Evolutionary conservation across 92 coral and sea anemone species (phyloP).

Genomic region (Actinostola sp.): DNA sequence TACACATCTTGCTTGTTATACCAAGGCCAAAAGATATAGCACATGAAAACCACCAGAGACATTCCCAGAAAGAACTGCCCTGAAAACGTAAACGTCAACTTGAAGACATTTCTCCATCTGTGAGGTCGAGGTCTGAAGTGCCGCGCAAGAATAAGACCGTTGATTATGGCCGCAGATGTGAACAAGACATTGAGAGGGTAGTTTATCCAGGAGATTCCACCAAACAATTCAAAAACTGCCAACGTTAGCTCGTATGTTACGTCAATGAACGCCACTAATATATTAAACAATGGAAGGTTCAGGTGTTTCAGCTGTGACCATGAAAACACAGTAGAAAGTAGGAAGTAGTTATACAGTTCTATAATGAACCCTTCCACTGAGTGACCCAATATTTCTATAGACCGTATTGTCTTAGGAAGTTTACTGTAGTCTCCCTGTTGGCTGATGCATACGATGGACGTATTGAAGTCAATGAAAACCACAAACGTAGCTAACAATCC

Average conservation of each 20-base stretch:
- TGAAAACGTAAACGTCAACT: conserved; percentile 32
- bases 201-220: conserved; percentile 47
- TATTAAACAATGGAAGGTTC: conserved; percentile 18
- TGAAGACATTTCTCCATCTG: conserved; percentile 2
- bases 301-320: conserved; percentile 39
- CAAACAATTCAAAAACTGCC: conserved; percentile 46
- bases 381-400: conserved; percentile 53
- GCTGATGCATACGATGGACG: conserved; percentile 54
- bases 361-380: conserved; percentile 49
- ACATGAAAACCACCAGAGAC: conserved; percentile 36
- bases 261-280: conserved; percentile 59
- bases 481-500: conserved; percentile 43
- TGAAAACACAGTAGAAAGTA: conserved; percentile 52
- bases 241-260: conserved; percentile 37
- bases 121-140: conserved; percentile 3
- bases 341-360: conserved; percentile 44
- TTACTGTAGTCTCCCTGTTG: conserved; percentile 37
- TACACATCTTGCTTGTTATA: conserved; percentile 27
- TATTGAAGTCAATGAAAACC: conserved; percentile 55
- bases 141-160: conserved; percentile 49
- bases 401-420: conserved; percentile 40
- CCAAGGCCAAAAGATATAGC: conserved; percentile 48
- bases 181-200: conserved; percentile 52
- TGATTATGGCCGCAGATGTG: conserved; percentile 14
- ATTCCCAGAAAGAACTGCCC: conserved; percentile 55